These are phyloP conservation scores for Drosophila bipectinata DNA, from an alignment of 1,140 invertebrate genomes.

Conservation along the genomic window DNA sequence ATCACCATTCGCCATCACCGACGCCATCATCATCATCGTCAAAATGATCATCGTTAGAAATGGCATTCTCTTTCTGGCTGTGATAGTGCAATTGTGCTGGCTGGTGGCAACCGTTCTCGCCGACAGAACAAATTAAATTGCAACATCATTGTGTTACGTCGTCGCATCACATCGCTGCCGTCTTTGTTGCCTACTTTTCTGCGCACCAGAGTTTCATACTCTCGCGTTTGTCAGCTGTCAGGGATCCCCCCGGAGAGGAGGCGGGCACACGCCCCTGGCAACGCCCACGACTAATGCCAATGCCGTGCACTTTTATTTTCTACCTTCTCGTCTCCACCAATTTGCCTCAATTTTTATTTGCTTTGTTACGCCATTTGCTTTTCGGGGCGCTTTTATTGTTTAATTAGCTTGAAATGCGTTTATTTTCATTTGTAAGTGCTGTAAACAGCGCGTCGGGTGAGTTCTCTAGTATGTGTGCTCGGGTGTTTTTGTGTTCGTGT, in stretches of 20 bases:
- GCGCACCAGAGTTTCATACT: conserved; percentile 20
- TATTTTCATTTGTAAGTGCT: conserved; percentile 76
- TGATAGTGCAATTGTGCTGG: conserved; percentile 30
- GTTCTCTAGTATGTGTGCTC: conserved; percentile 6
- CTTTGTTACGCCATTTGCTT: conserved; percentile 58
- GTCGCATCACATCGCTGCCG: conserved; percentile 27
- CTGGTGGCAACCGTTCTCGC: conserved; percentile 54
- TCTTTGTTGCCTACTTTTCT: conserved; percentile 73
- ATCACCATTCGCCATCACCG: conserved; percentile 56
- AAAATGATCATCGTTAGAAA: conserved; percentile 33
- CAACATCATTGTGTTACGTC: conserved; percentile 71
- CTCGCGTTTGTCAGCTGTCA: conserved; percentile 74
- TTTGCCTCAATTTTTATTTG: conserved; percentile 45
- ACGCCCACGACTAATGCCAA: conserved; percentile 48
- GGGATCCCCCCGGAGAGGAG: conserved; percentile 3
- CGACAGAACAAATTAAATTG: conserved; percentile 79
- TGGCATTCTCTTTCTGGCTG: conserved; percentile 43
- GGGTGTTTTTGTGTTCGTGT: conserved; percentile 21
- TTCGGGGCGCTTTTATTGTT: conserved; percentile 71
- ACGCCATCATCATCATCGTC: conserved; percentile 32
- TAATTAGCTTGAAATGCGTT: conserved; percentile 81
- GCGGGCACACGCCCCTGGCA: conserved; percentile 35
- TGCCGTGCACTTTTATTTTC: conserved; percentile 55
- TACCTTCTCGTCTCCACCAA: conserved; percentile 18
- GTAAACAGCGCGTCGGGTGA: conserved; percentile 66